Evolutionary conservation across 2,888 invertebrate genomes (phyloP).

Genomic region (Megaustenia siamemsis): DNA sequence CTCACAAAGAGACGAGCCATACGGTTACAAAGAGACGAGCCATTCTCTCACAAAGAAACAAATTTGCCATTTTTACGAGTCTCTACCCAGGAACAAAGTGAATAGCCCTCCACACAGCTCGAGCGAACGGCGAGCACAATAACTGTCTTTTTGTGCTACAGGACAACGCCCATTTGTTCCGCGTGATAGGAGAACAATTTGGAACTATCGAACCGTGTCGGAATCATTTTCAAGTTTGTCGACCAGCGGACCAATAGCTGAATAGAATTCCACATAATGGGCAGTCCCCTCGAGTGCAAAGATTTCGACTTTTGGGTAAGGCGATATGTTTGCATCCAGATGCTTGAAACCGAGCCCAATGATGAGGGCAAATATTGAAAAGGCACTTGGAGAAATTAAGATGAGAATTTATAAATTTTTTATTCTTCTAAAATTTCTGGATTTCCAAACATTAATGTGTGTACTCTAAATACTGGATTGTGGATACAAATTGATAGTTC

Average conservation of each 20-base stretch:
- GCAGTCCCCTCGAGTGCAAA: not conserved
- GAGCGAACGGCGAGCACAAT: not conserved
- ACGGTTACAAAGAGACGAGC: not conserved
- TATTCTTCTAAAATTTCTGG: not conserved
- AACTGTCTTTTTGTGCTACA: not conserved
- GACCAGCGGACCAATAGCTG: not conserved
- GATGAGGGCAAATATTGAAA: not conserved
- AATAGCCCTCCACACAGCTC: not conserved
- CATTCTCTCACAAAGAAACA: not conserved
- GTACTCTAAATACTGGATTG: not conserved
- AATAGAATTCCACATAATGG: not conserved
- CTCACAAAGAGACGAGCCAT: no score
- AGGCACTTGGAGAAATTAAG: not conserved
- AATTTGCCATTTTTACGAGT: slow-evolving; percentile 24
- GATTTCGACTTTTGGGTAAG: not conserved
- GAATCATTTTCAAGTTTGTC: slow-evolving; percentile 25
- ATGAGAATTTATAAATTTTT: not conserved
- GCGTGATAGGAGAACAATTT: slow-evolving; percentile 17
- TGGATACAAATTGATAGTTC: not conserved
- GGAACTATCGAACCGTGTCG: slow-evolving; percentile 15
- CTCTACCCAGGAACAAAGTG: no score
- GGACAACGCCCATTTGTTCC: slow-evolving; percentile 11
- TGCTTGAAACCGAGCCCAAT: not conserved
- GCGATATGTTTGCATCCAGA: no score
- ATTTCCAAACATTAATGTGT: not conserved